Evolutionary conservation across 2,113 vertebrate species (phyloP).

Genomic region (Crotalus tigris): DNA sequence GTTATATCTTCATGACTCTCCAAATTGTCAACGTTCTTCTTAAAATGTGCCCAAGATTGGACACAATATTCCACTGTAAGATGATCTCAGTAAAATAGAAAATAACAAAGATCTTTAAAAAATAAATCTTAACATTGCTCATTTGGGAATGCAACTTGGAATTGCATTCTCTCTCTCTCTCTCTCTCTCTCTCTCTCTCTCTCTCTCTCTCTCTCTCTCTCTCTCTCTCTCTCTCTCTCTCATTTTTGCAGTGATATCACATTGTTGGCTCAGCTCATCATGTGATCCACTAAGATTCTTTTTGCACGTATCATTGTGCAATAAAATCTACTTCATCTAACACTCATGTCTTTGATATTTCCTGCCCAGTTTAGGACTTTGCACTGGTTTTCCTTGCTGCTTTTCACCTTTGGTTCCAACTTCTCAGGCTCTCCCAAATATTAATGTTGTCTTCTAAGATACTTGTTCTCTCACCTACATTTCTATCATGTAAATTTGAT

Average conservation of each 20-base stretch:
- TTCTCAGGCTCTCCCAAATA: not conserved
- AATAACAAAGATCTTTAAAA: not conserved
- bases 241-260: not conserved
- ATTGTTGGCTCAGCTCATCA: not conserved
- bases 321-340: not conserved
- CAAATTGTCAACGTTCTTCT: not conserved
- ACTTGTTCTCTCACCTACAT: not conserved
- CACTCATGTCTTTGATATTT: not conserved
- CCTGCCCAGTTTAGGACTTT: not conserved
- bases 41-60: not conserved
- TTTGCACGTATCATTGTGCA: not conserved
- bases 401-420: not conserved
- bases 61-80: not conserved
- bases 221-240: not conserved
- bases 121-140: not conserved
- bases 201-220: not conserved
- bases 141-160: not conserved
- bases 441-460: not conserved
- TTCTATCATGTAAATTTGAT: not conserved
- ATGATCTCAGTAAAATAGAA: not conserved
- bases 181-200: not conserved
- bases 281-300: not conserved
- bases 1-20: not conserved
- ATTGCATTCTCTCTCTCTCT: not conserved
- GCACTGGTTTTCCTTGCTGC: not conserved